Percentiles rank a stretch among this genome's conserved stretches.
phyloP scores from a whole-genome alignment of 2,797 vertebrate species.

The Labeo calbasu region DNA sequence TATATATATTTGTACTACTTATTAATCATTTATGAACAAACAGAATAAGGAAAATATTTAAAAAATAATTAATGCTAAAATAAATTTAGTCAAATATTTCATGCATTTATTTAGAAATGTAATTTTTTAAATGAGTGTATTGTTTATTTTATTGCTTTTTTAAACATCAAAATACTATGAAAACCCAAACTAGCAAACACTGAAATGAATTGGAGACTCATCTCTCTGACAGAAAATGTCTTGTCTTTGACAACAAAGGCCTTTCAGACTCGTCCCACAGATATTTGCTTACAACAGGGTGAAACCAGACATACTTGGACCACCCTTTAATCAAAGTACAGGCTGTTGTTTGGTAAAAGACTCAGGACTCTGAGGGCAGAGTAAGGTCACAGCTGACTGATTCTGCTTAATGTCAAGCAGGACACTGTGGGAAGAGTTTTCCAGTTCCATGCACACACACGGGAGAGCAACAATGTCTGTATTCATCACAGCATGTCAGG shows the following conservation, averaged over 20 bases:
- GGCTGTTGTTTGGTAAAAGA: constrained; percentile 54
- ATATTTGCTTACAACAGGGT: constrained; percentile 51
- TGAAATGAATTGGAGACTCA: not conserved
- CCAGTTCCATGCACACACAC: constrained; percentile 38
- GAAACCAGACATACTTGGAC: constrained; percentile 44
- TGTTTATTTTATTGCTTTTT: not conserved
- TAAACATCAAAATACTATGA: not conserved
- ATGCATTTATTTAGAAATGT: not conserved
- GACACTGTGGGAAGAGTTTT: constrained; percentile 54
- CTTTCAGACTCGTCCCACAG: constrained; percentile 42
- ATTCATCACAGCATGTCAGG: constrained; percentile 56
- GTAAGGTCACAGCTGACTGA: constrained; percentile 59
- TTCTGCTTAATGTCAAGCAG: constrained; percentile 58
- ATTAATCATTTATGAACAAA: not conserved
- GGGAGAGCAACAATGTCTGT: constrained; percentile 46
- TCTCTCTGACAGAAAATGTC: constrained; percentile 6
- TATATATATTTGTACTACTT: not conserved
- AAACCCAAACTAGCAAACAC: not conserved
- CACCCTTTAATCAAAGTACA: constrained; percentile 45
- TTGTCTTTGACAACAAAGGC: constrained; percentile 21
- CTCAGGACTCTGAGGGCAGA: constrained; percentile 51
- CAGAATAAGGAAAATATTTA: no score
- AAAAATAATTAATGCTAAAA: no score
- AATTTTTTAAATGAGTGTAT: not conserved
- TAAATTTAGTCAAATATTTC: not conserved